phyloP scores from a whole-genome alignment of 2,797 vertebrate species.

The Crocidura indochinensis region DNA sequence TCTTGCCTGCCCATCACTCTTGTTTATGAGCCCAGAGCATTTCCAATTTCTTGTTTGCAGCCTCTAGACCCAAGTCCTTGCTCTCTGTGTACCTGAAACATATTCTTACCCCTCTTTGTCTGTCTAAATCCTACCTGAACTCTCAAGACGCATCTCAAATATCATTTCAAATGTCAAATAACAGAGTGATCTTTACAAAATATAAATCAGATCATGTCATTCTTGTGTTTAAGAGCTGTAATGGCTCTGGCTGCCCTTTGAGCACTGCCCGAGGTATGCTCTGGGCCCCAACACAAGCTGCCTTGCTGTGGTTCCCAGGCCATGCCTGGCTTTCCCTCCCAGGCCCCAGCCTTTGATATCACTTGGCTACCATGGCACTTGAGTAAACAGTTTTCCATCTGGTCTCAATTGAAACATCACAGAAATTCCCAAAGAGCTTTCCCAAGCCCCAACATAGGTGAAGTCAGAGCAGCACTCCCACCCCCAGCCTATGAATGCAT shows the following conservation, averaged over 20 bases:
- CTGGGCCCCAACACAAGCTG: neutral
- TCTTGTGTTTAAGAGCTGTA: neutral
- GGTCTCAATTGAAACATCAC: neutral
- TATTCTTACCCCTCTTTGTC: neutral
- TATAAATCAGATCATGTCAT: conserved; percentile 18
- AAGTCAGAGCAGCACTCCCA: neutral
- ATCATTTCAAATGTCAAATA: conserved; percentile 77
- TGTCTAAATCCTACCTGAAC: conserved; percentile 54
- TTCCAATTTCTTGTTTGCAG: neutral
- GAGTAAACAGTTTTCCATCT: neutral
- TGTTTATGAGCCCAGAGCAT: fast-evolving
- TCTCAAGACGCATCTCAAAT: conserved; percentile 71
- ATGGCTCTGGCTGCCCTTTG: neutral
- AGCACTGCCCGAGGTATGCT: neutral
- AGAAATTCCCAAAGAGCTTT: neutral
- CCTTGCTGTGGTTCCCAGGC: neutral
- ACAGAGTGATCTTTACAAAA: conserved; percentile 67
- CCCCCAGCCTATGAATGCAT: neutral
- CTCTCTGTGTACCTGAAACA: neutral
- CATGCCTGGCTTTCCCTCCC: neutral
- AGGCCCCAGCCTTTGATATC: neutral
- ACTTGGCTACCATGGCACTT: neutral
- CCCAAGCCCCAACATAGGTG: too few species aligned
- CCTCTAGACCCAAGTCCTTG: fast-evolving
- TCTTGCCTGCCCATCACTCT: neutral